Evolutionary conservation across 2,113 vertebrate genomes (phyloP), one percentile per base, ranked within the genome.

Genomic region (Circaetus gallicus): DNA sequence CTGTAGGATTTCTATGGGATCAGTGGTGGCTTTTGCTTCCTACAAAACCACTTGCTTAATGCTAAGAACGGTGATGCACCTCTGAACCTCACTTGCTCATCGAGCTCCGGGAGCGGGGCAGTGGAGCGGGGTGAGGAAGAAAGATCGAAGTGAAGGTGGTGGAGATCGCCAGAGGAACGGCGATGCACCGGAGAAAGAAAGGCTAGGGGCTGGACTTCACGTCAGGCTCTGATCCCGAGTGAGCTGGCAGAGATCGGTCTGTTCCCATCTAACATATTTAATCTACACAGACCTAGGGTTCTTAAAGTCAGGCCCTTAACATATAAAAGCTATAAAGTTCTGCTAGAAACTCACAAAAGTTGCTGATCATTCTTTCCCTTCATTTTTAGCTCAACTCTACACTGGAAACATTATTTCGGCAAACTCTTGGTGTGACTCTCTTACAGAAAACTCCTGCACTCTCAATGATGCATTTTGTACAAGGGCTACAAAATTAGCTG

Each of bases 101-200:
- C 2, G 11, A 65, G 43, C 13, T 84, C 50, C 36, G 49, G 18
- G 62, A 76, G 11, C 0, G 6, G 47, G 34, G n/a, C 52, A 61
- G 36, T 4, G 11, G 45, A 92, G 10, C 0, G 0, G 16, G 42
- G 13, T 47, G 26, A 45, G 40, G 56, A 77, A 72, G 40, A 58
- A 19, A 40, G 32, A 53, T 24, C 18, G 20, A 77, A 80, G 20
- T 7, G 58, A 53, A 90, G 32, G 45, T 31, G 40, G 13, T 29
- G 8, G 56, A 67, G 24, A 50, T 13, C 0, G 0, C 26, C 52
- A 93, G 32, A 31, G 45, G 43, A 90, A 62, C 0, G 0, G 22
- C 0, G 4, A 73, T 20, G 17, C 4, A 15, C 8, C 5, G 1
- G 20, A 56, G 34, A 56, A 61, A 80, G 17, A 42, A n/a, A 66